Conservation (phyloP, 2,113 vertebrate genomes). For the Cephalopholis sonnerati region DNA sequence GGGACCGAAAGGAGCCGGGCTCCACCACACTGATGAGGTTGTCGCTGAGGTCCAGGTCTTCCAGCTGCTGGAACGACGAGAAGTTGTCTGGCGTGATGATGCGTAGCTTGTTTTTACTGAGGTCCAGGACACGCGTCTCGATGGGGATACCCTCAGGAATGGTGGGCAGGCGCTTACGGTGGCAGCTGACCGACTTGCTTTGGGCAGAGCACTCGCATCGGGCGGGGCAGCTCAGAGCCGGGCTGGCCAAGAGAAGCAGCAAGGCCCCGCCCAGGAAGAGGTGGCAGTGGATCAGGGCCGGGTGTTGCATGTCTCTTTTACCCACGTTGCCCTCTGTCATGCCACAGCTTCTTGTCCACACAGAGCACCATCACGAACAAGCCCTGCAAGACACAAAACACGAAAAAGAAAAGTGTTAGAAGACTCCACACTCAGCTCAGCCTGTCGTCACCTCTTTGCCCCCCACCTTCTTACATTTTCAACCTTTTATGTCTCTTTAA, state of each 20-base stretch:
- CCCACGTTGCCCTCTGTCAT: conserved; percentile 79
- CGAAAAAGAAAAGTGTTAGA: conserved; percentile 30
- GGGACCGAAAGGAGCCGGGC: conserved; percentile 94
- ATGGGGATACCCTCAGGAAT: conserved; percentile 97
- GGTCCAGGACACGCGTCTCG: conserved; percentile 92
- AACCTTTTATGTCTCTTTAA: conserved; percentile 55
- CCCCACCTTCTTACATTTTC: conserved; percentile 26
- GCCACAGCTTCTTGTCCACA: conserved; percentile 72
- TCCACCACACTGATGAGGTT: conserved; percentile 95
- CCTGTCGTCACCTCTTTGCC: not conserved
- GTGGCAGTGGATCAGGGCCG: conserved; percentile 63
- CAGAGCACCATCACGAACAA: conserved; percentile 78
- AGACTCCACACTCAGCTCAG: not conserved
- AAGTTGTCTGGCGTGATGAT: conserved; percentile 96
- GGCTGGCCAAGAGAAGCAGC: conserved; percentile 78
- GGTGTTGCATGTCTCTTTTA: conserved; percentile 80
- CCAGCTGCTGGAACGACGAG: conserved; percentile 92
- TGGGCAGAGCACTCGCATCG: conserved; percentile 97
- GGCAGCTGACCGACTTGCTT: conserved; percentile 95
- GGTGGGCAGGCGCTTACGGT: conserved; percentile 90
- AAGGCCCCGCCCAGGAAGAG: conserved; percentile 79
- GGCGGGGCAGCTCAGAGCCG: conserved; percentile 91
- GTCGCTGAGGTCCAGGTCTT: conserved; percentile 96
- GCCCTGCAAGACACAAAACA: conserved; percentile 68
- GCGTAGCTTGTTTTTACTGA: conserved; percentile 97